Evolutionary conservation across 2,797 vertebrate genomes (phyloP).

Genomic region (Sebastes matsubarae): DNA sequence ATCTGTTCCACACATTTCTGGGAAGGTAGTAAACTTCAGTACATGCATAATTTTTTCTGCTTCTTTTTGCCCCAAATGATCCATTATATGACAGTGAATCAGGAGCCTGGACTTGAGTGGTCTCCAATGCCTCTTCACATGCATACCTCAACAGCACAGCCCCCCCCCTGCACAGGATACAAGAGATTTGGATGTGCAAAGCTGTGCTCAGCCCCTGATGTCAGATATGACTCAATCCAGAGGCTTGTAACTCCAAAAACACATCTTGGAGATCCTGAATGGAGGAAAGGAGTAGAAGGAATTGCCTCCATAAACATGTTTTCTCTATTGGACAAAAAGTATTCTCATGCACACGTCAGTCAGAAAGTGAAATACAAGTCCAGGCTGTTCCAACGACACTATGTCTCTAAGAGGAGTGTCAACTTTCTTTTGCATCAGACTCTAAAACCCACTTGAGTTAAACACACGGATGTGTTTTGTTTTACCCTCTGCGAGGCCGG

Average conservation of each 20-base stretch:
- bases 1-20: conserved; percentile 74
- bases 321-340: conserved; percentile 48
- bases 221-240: conserved; percentile 79
- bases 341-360: conserved; percentile 30
- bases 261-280: conserved; percentile 42
- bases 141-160: conserved; percentile 63
- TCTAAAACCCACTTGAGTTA: conserved; percentile 64
- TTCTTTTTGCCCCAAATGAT: conserved; percentile 76
- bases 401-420: conserved; percentile 45
- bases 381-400: conserved; percentile 13
- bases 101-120: conserved; percentile 73
- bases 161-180: conserved; percentile 66
- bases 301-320: conserved; percentile 51
- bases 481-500: conserved; percentile 39
- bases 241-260: conserved; percentile 53
- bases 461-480: conserved; percentile 62
- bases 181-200: conserved; percentile 74
- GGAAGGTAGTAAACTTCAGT: conserved; percentile 75
- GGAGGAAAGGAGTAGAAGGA: conserved; percentile 22
- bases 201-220: conserved; percentile 63
- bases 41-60: conserved; percentile 61
- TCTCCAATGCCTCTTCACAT: conserved; percentile 77
- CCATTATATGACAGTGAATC: conserved; percentile 83
- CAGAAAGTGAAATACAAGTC: conserved; percentile 5
- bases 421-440: conserved; percentile 52